Evolutionary conservation across 2,113 vertebrate species (phyloP).

Genomic region (Pygathrix nemaeus): DNA sequence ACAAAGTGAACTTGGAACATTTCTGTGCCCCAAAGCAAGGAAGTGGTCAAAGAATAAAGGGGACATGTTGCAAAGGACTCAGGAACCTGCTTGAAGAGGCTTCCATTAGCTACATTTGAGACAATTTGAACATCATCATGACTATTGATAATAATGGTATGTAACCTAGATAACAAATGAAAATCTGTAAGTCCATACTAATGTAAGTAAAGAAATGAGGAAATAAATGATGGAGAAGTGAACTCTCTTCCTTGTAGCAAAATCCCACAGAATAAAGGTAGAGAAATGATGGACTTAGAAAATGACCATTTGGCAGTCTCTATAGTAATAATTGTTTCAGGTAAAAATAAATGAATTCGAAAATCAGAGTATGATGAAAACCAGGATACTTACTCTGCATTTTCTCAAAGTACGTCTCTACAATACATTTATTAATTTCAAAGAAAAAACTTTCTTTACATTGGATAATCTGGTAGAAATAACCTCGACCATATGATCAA

Average conservation of each 20-base stretch:
- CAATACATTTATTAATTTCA: neutral
- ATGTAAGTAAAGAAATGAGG: neutral
- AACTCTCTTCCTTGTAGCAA: neutral
- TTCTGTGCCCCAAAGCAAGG: neutral
- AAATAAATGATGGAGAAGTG: neutral
- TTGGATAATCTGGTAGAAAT: neutral
- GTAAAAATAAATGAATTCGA: neutral
- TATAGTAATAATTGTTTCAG: neutral
- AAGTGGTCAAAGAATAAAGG: neutral
- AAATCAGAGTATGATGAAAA: neutral
- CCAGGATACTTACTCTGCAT: neutral
- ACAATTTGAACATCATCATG: neutral
- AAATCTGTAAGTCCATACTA: neutral
- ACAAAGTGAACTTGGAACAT: neutral
- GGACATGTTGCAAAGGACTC: neutral
- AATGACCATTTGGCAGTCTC: neutral
- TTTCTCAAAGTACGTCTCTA: neutral
- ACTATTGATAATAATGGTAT: neutral
- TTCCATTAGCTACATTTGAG: neutral
- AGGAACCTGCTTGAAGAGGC: neutral
- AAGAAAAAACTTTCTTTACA: neutral
- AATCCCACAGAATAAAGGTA: neutral
- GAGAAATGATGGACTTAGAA: neutral
- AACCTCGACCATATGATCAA: neutral
- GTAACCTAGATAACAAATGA: neutral